These are phyloP conservation scores for Pipra filicauda DNA, from an alignment of 2,113 vertebrate species.

Conservation along the genomic window DNA sequence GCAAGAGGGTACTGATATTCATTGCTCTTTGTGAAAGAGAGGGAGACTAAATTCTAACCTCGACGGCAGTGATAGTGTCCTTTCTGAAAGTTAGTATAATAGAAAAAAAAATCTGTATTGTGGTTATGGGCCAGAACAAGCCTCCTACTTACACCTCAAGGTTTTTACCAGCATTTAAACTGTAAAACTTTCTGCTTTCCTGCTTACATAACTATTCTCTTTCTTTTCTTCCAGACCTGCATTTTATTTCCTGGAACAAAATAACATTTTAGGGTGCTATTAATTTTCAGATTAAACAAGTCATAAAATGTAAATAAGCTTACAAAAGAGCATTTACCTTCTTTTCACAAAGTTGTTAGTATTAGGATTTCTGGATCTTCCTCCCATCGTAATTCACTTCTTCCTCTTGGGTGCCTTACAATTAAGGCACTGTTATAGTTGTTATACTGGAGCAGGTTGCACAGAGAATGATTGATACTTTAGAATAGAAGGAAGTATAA, in stretches of 20 bases:
- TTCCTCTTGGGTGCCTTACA: conserved; percentile 52
- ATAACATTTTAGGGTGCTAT: conserved; percentile 23
- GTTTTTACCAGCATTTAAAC: background rate
- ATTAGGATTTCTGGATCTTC: conserved; percentile 58
- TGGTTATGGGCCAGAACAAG: background rate
- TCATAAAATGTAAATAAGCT: conserved; percentile 56
- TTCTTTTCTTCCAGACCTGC: conserved; percentile 9
- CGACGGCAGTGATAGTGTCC: background rate
- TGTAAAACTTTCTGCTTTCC: background rate
- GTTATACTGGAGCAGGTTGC: background rate
- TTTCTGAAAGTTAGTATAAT: background rate
- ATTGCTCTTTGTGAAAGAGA: background rate
- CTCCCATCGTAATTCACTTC: conserved; percentile 39
- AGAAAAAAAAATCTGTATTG: background rate
- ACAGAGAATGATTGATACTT: conserved; percentile 32
- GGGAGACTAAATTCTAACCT: background rate
- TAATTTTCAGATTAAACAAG: conserved; percentile 57
- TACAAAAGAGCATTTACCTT: conserved; percentile 61
- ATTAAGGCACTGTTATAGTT: conserved; percentile 41
- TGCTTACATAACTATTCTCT: background rate
- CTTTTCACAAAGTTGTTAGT: conserved; percentile 37
- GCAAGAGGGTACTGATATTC: background rate
- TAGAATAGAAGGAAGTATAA: conserved; percentile 27
- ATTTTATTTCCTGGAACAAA: conserved; percentile 54
- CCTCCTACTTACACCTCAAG: background rate